Evolutionary conservation across 2,797 vertebrate genomes (phyloP).

Genomic region (Lacerta bilineata): DNA sequence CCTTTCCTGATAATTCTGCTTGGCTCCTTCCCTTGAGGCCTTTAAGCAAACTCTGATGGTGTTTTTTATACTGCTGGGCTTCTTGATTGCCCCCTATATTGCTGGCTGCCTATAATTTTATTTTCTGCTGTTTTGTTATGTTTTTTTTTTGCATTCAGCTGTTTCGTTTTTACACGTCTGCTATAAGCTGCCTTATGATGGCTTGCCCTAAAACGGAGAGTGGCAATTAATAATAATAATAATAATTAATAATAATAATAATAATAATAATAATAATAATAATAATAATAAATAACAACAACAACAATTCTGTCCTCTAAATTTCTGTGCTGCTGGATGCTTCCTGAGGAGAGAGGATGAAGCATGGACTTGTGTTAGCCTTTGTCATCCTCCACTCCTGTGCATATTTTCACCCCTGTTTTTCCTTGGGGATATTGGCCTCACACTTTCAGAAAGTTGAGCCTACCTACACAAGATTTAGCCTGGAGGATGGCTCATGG

Average conservation of each 20-base stretch:
- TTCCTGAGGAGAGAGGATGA: neutral
- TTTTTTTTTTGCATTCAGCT: neutral
- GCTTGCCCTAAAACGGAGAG: neutral
- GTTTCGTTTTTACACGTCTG: neutral
- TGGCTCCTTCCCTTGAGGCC: neutral
- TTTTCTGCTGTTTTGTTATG: neutral
- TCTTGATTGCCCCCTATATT: neutral
- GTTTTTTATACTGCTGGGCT: neutral
- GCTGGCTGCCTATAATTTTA: neutral
- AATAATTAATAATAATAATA: neutral
- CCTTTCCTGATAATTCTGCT: neutral
- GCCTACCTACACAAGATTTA: neutral
- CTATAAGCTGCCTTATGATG: neutral
- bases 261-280: neutral
- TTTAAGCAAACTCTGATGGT: neutral
- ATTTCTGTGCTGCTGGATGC: neutral
- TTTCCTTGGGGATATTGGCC: slow-evolving; percentile 1
- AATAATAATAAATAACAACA: neutral
- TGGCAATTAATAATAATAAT: neutral
- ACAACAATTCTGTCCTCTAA: neutral
- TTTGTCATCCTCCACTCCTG: neutral
- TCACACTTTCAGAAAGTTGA: neutral
- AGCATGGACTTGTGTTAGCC: neutral
- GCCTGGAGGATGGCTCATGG: neutral
- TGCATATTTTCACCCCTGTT: neutral